phyloP scores from a whole-genome alignment of 2,797 vertebrate genomes.

The Onychomys arenicola region DNA sequence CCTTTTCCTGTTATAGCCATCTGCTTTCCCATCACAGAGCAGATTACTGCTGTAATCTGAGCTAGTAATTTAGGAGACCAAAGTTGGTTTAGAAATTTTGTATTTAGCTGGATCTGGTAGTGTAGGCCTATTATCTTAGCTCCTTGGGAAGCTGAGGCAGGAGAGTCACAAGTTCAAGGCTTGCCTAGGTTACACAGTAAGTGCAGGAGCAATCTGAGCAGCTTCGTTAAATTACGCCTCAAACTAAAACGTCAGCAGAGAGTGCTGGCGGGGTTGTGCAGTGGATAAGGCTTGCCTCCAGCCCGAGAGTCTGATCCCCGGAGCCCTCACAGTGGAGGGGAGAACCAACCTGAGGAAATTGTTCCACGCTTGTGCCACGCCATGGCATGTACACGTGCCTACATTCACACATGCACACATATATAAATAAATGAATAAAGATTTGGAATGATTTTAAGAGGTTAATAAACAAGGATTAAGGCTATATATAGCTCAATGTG shows the following conservation, averaged over 20 bases:
- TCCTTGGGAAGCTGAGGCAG: neutral
- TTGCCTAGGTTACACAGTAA: neutral
- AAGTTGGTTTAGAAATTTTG: conserved; percentile 61
- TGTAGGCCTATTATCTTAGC: neutral
- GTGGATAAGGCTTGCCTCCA: neutral
- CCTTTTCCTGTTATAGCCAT: conserved; percentile 47
- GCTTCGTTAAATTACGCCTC: neutral
- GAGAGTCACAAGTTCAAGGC: neutral
- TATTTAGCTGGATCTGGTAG: neutral
- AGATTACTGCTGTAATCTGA: conserved; percentile 60
- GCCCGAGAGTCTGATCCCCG: neutral
- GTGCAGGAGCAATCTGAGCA: neutral
- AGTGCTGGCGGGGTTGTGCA: neutral
- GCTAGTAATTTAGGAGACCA: conserved; percentile 37
- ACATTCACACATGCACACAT: neutral
- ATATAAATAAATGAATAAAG: neutral
- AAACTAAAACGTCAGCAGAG: neutral
- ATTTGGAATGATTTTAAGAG: neutral
- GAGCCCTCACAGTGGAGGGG: neutral
- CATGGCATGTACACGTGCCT: neutral
- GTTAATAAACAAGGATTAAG: neutral
- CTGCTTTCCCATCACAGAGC: neutral
- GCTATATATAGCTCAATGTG: neutral
- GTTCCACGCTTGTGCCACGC: neutral
- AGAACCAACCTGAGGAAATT: neutral